Evolutionary conservation across 2,888 invertebrate genomes (phyloP), one percentile per base, ranked within the genome.

Genomic region (Fabriciana adippe): DNA sequence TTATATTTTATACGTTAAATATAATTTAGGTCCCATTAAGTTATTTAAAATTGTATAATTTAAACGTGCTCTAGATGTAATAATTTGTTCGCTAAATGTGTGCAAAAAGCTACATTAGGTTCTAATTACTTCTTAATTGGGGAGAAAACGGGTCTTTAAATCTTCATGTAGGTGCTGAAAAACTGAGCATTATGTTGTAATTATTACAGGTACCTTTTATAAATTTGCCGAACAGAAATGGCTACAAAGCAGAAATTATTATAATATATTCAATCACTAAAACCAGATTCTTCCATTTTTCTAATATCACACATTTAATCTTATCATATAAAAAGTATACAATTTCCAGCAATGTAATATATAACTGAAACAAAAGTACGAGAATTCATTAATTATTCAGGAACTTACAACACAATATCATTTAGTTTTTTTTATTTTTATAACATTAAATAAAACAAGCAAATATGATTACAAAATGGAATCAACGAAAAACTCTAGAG

Each of bases 31-130:
- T 68, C 71, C 66, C 65, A 54, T 71, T 73, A 71, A 55, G 69
- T 72, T 74, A 57, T 65, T 70, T 60, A 69, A 54, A 70, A 64
- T 51, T 61, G 55, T 64, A 60, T 66, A 26, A 69, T 63, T 67
- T 71, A 18, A 64, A 64, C 69, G 73, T 74, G 73, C 73, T 72
- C 68, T 70, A 71, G 72, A 67, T 66, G 45, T 47, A n/a, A 4
- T 53, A 61, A 61, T 61, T 51, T 5, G 18, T 18, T 41, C 4
- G 15, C 13, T 6, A 14, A 14, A 14, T 3, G 16, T 51, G 14
- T n/a, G 2, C 48, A 51, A 18, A 60, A 48, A 51, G 57, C 35
- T 13, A 35, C 13, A 60, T 60, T 11, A 60, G 31, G 31, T 15
- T 51, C 14, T 61, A 14, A 41, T 61, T 18, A 51, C 35, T 51